Evolutionary conservation across 2,113 vertebrate genomes (phyloP), one percentile per base, ranked within the genome.

Genomic region (Urocitellus parryii): DNA sequence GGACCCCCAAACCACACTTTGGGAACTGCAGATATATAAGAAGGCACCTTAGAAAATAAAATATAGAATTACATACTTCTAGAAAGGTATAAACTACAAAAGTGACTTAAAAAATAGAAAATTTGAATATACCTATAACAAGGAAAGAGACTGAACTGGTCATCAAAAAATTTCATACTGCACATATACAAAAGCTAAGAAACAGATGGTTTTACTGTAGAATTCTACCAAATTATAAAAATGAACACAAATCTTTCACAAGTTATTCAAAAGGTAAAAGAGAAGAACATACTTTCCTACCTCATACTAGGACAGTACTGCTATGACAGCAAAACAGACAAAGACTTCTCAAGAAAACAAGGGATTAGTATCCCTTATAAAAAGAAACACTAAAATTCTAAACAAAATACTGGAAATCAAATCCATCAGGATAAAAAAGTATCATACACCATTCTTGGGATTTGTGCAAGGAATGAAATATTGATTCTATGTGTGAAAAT

Each of bases 1-100:
- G 39, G 73, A 45, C 32, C n/a, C 37, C 53, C 39, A 92, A 89
- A 72, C 9, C 56, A 93, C 39, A 78, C 22, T 32, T 84, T 18
- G 3, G 42, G 13, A 87, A 86, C 1, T 78, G 79, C 53, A 63
- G 32, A 76, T 20, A n/a, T 42, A 34, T 20, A 88, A 74, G 61
- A 72, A 61, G 76, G 16, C 32, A 89, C 5, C 32, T 27, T 58
- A 73, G 39, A 95, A 95, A 93, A 86, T 29, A 72, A 87, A 84
- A 20, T 7, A 87, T 16, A 76, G 42, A n/a, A 83, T 45, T 8
- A 91, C 29, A 72, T 70, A 68, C 53, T 73, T 94, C 65, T 79
- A 83, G 24, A 87, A 95, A 85, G 24, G 32, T 24, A 82, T 13
- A 68, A 77, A 87, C n/a, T 56, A 78, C 7, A 56, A 79, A 87